A percentile compares a stretch with the other conserved stretches of the same genome.
Conservation (phyloP, 2,797 vertebrate species). For the Heliangelus exortis region DNA sequence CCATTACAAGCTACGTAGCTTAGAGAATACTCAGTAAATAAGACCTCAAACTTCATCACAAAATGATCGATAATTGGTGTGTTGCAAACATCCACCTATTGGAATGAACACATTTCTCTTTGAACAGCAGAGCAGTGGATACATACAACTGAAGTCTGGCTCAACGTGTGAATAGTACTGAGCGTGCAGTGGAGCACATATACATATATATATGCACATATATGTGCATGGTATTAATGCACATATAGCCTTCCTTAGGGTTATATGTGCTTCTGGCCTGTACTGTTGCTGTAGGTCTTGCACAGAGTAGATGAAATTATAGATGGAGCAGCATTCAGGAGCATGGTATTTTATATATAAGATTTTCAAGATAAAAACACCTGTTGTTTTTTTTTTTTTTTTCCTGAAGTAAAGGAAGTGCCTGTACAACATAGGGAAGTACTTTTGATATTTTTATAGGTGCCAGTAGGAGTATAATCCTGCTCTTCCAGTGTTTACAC, state of each 20-base stretch:
- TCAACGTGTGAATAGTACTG: neutral
- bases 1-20: neutral
- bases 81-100: neutral
- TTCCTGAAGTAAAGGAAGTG: neutral
- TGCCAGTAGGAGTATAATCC: neutral
- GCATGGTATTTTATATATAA: neutral
- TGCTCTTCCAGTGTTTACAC: neutral
- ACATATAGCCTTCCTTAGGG: neutral
- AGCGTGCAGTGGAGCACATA: neutral
- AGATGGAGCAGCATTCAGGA: neutral
- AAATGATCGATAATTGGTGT: neutral
- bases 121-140: neutral
- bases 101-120: neutral
- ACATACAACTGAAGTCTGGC: neutral
- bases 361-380: neutral
- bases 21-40: neutral
- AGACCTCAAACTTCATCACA: neutral
- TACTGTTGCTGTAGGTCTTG: neutral
- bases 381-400: neutral
- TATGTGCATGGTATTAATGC: no score
- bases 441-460: neutral
- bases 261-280: neutral
- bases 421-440: neutral
- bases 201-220: no score
- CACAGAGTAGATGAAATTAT: neutral